Percentiles rank a stretch among this genome's conserved stretches.
Conservation (phyloP, 2,888 invertebrate species). For the Pristionchus entomophagus region DNA sequence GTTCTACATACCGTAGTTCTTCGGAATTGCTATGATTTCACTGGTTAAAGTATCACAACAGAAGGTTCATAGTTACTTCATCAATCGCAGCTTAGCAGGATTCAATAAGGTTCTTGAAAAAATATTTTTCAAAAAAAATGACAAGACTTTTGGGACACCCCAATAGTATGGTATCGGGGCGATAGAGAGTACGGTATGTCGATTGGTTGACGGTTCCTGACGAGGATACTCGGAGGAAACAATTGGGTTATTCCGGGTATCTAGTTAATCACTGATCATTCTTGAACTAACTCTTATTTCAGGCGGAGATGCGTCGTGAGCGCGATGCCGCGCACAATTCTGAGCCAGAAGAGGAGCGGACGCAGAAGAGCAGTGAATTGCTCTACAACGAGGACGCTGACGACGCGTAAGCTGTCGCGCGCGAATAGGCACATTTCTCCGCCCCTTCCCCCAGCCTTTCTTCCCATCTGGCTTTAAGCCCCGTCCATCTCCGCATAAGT, state of each 20-base stretch:
- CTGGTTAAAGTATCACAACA: too few relatives aligned
- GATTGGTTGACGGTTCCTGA: neutral
- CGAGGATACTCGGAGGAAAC: too few relatives aligned
- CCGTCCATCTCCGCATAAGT: conserved; percentile 25
- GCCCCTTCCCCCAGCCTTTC: neutral
- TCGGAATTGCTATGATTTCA: too few relatives aligned
- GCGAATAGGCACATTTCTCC: neutral
- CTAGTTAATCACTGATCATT: too few relatives aligned
- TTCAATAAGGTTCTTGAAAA: too few relatives aligned
- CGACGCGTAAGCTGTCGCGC: conserved; percentile 25
- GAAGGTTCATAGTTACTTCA: too few relatives aligned
- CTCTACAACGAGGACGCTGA: conserved; percentile 46
- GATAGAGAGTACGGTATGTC: neutral
- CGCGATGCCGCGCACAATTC: conserved; percentile 29
- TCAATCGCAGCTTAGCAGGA: too few relatives aligned
- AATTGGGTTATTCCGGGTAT: too few relatives aligned
- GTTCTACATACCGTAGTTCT: too few relatives aligned
- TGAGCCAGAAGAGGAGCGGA: neutral
- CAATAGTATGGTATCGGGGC: too few relatives aligned
- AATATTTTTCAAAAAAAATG: too few relatives aligned
- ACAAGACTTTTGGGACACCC: too few relatives aligned
- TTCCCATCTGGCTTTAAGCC: neutral
- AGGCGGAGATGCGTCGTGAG: conserved; percentile 35
- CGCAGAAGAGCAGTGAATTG: conserved; percentile 25
- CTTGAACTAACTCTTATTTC: neutral